These are phyloP conservation scores for Leptodactylus fuscus DNA, from an alignment of 2,113 vertebrate species.

Conservation along the genomic window DNA sequence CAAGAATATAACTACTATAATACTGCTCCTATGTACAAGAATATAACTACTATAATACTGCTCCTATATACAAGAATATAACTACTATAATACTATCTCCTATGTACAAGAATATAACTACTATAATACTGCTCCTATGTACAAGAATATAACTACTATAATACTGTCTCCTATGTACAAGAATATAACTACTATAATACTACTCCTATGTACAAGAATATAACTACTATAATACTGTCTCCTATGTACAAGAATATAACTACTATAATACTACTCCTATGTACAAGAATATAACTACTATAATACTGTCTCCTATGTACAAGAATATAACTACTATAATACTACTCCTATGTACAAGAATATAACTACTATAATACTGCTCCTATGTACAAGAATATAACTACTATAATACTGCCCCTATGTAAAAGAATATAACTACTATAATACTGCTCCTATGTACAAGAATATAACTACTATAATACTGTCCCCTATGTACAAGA, in stretches of 20 bases:
- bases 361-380: no score
- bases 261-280: not conserved
- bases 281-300: slow-evolving; percentile 2
- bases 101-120: not conserved
- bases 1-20: slow-evolving; percentile 19
- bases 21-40: slow-evolving; percentile 18
- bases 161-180: not conserved
- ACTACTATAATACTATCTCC: slow-evolving; percentile 13
- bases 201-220: not conserved
- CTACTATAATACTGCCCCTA: no score
- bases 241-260: slow-evolving; percentile 1
- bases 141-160: slow-evolving; percentile 1
- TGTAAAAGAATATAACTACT: not conserved
- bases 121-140: not conserved
- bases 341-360: no score
- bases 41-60: slow-evolving; percentile 23
- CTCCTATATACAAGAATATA: slow-evolving; percentile 4
- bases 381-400: no score
- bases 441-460: not conserved
- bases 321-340: slow-evolving; percentile 2
- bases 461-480: not conserved
- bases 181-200: slow-evolving; percentile 1
- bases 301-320: not conserved
- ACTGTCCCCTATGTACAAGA: not conserved
- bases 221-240: not conserved